These are phyloP conservation scores for Drosophila kanekoi DNA, from an alignment of 2,888 invertebrate species.

Conservation along the genomic window DNA sequence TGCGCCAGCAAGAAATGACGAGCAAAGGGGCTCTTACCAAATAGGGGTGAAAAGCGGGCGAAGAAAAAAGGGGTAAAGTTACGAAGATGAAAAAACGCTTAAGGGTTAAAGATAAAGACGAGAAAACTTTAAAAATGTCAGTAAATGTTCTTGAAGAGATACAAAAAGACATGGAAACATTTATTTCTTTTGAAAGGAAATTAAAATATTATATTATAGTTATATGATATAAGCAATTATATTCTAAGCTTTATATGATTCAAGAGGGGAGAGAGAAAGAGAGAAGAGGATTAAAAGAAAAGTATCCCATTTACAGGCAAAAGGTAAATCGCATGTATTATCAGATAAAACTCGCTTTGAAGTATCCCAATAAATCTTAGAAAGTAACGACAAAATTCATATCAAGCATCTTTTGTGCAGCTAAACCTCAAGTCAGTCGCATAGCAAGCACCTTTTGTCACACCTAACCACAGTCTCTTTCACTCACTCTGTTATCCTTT, in stretches of 20 bases:
- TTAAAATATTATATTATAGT: too few species aligned
- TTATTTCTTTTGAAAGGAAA: too few species aligned
- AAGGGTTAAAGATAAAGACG: slow-evolving; percentile 5
- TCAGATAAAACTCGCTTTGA: too few species aligned
- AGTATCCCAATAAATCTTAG: not conserved
- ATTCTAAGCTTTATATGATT: too few species aligned
- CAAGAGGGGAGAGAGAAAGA: too few species aligned
- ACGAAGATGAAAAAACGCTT: slow-evolving; percentile 18
- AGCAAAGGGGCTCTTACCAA: not conserved
- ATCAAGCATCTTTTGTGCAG: not conserved
- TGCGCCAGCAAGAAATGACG: slow-evolving; percentile 18
- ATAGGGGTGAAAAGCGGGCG: not conserved
- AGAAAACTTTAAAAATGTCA: not conserved
- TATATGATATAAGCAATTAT: too few species aligned
- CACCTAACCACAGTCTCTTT: too few species aligned
- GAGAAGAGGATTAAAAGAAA: too few species aligned
- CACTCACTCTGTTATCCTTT: not conserved
- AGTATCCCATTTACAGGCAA: too few species aligned
- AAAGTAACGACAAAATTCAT: slow-evolving; percentile 1
- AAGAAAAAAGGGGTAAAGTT: slow-evolving; percentile 9
- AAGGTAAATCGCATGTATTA: too few species aligned
- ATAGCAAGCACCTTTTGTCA: slow-evolving; percentile 13
- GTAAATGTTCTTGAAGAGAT: too few species aligned
- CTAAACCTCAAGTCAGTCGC: not conserved
- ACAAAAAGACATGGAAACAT: too few species aligned